Percentiles rank a stretch among this genome's conserved stretches.
Evolutionary conservation across 2,888 invertebrate genomes (phyloP).

Genomic region (Chironomus riparius): DNA sequence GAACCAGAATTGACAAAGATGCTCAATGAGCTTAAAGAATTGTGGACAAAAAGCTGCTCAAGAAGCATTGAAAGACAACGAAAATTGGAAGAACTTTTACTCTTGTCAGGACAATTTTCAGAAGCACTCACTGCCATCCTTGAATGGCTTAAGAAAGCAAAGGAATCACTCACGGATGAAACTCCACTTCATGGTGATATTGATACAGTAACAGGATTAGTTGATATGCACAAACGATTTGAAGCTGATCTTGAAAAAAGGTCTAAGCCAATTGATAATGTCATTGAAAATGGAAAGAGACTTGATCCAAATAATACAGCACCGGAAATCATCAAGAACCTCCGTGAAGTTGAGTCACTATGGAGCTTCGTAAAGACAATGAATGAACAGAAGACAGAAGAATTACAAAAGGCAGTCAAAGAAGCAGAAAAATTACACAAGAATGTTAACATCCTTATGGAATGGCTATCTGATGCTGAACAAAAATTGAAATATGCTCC

Average conservation of each 20-base stretch:
- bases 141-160: constrained; percentile 85
- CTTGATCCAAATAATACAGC: constrained; percentile 55
- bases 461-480: constrained; percentile 95
- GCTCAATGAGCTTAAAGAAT: constrained; percentile 83
- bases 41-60: constrained; percentile 87
- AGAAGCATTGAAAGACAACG: constrained; percentile 94
- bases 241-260: constrained; percentile 84
- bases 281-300: constrained; percentile 82
- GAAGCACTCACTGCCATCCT: constrained; percentile 89
- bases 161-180: constrained; percentile 66
- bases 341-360: constrained; percentile 45
- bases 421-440: constrained; percentile 92
- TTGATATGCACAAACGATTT: constrained; percentile 88
- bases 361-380: constrained; percentile 78
- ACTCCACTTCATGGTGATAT: constrained; percentile 89
- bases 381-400: constrained; percentile 63
- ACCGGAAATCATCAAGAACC: constrained; percentile 32
- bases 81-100: constrained; percentile 86
- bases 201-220: constrained; percentile 88
- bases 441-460: constrained; percentile 83
- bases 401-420: constrained; percentile 74
- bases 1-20: constrained; percentile 74
- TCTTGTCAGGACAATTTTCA: constrained; percentile 94
- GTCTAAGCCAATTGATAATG: constrained; percentile 81
- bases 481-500: constrained; percentile 87